Evolutionary conservation across 2,888 invertebrate species (phyloP).

Genomic region (Pasiphila rectangulata): DNA sequence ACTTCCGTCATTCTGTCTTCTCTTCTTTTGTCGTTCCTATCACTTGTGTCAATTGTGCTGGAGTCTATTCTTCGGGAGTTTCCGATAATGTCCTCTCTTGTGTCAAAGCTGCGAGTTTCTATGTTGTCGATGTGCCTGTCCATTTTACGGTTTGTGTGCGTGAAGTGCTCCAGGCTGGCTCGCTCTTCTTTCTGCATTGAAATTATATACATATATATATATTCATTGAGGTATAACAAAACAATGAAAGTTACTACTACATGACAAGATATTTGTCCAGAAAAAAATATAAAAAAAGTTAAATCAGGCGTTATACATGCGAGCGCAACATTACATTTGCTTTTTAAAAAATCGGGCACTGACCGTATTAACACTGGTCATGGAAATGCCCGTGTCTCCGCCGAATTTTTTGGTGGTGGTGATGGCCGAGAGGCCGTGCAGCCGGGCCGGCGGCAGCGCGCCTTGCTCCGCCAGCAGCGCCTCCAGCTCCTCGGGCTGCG

Average conservation of each 20-base stretch:
- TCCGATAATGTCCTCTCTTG: conserved; percentile 13
- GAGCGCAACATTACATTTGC: too few relatives aligned
- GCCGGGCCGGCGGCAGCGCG: conserved; percentile 54
- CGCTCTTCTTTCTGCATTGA: conserved; percentile 63
- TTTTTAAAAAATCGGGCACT: conserved; percentile 31
- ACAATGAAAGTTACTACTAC: too few relatives aligned
- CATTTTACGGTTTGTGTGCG: conserved; percentile 54
- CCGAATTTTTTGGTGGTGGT: conserved; percentile 74
- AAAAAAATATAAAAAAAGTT: too few relatives aligned
- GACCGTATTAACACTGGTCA: conserved; percentile 62
- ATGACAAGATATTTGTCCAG: too few relatives aligned
- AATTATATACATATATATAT: too few relatives aligned
- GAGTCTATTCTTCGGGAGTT: conserved; percentile 29
- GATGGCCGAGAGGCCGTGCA: conserved; percentile 73
- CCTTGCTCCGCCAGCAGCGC: conserved; percentile 61
- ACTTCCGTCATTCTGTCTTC: conserved; percentile 41
- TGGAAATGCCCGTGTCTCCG: conserved; percentile 62
- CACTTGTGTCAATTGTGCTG: conserved; percentile 23
- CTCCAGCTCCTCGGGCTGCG: conserved; percentile 81
- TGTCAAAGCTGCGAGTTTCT: conserved; percentile 41
- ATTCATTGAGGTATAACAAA: neutral
- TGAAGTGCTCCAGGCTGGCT: conserved; percentile 67
- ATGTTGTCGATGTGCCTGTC: conserved; percentile 17
- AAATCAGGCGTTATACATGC: too few relatives aligned
- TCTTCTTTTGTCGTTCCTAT: conserved; percentile 26